These are phyloP conservation scores for Antitype chi DNA, from an alignment of 2,888 invertebrate species.

Conservation along the genomic window DNA sequence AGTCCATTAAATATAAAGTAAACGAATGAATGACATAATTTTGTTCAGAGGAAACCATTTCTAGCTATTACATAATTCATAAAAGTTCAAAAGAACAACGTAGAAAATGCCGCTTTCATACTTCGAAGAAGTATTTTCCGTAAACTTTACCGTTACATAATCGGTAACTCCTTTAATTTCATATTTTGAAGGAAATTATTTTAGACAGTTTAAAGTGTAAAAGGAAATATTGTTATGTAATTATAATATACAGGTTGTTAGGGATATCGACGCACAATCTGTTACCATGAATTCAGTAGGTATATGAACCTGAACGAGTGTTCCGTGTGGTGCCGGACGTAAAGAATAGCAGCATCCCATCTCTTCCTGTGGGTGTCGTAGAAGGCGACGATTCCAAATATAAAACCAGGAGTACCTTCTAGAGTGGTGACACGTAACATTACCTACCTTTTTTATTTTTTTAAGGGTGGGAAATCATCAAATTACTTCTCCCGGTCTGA, in stretches of 20 bases:
- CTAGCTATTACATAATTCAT: background rate
- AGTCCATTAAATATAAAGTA: background rate
- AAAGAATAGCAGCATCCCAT: no score
- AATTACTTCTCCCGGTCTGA: no score
- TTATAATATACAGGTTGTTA: background rate
- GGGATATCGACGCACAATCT: no score
- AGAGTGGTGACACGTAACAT: no score
- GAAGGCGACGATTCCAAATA: no score
- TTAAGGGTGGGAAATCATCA: no score
- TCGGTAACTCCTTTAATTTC: background rate
- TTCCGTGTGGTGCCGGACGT: no score
- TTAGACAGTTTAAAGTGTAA: background rate
- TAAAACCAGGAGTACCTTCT: no score
- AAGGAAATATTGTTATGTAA: background rate
- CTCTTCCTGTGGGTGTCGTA: no score
- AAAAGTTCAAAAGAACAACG: background rate
- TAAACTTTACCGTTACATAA: background rate
- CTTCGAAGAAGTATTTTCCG: background rate
- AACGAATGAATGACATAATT: background rate
- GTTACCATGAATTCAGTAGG: no score
- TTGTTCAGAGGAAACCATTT: background rate
- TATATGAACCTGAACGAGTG: no score
- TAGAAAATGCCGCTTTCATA: slow-evolving; percentile 1
- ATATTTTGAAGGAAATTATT: background rate
- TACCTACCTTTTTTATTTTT: no score